Evolutionary conservation across 2,888 invertebrate genomes (phyloP).

Genomic region (Noctua comes): DNA sequence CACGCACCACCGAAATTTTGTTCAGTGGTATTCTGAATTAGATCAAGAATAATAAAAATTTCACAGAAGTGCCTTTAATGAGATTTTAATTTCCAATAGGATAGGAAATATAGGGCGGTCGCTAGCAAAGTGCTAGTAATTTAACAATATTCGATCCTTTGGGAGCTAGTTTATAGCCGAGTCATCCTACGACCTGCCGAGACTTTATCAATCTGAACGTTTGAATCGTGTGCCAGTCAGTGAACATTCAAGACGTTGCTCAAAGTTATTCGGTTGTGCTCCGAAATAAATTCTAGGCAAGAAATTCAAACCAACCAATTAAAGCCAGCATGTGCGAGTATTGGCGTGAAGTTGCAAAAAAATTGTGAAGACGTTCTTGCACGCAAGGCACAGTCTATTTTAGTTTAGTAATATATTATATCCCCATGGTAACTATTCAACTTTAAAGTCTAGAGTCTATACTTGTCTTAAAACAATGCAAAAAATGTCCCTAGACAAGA

Average conservation of each 20-base stretch:
- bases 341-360: slow-evolving; percentile 46
- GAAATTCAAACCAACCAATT: slow-evolving; percentile 43
- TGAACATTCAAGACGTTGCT: background rate
- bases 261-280: background rate
- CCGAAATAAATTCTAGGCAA: slow-evolving; percentile 20
- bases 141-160: background rate
- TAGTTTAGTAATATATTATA: slow-evolving; percentile 35
- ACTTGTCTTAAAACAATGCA: slow-evolving; percentile 56
- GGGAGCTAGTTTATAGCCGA: background rate
- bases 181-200: background rate
- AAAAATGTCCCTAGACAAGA: slow-evolving; percentile 58
- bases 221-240: background rate
- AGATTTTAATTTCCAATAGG: background rate
- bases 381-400: slow-evolving; percentile 50
- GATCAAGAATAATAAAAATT: background rate
- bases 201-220: slow-evolving; percentile 16
- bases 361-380: slow-evolving; percentile 15
- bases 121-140: background rate
- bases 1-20: background rate
- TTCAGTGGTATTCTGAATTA: background rate
- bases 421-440: slow-evolving; percentile 55
- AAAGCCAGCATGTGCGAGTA: slow-evolving; percentile 31
- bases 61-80: background rate
- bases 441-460: slow-evolving; percentile 25
- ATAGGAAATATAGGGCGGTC: background rate